phyloP scores from a whole-genome alignment of 92 coral and sea anemone species.

The Bergia puertoricense region DNA sequence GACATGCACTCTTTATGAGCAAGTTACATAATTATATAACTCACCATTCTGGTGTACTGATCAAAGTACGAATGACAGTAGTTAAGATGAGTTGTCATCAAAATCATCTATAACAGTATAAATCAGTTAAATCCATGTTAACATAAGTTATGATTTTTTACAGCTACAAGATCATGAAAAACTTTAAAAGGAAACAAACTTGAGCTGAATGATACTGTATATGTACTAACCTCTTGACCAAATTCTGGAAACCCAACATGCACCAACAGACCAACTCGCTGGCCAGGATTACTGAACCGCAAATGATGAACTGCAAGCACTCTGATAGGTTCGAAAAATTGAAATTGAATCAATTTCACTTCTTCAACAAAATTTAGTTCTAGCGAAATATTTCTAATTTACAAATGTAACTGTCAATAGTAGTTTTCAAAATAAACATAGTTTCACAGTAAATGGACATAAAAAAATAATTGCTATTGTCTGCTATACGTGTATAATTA shows the following conservation, averaged over 20 bases:
- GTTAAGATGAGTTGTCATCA: constrained; percentile 91
- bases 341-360: background rate
- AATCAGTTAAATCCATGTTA: background rate
- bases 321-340: constrained; percentile 47
- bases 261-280: constrained; percentile 85
- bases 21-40: background rate
- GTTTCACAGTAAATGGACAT: no score
- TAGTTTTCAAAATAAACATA: no score
- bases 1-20: no score
- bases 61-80: constrained; percentile 82
- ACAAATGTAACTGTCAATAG: background rate
- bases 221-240: constrained; percentile 71
- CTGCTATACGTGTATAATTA: no score
- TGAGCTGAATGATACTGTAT: no score
- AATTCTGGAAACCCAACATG: constrained; percentile 77
- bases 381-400: background rate
- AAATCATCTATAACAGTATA: constrained; percentile 61
- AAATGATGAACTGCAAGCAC: constrained; percentile 73
- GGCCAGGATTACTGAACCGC: constrained; percentile 78
- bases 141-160: no score
- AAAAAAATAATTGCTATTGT: no score
- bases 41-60: constrained; percentile 87
- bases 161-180: no score
- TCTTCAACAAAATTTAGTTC: background rate
- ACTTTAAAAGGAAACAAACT: no score